A percentile compares a stretch with the other conserved stretches of the same genome.
Conservation (phyloP, 2,888 invertebrate species). For the Drosophila neonasuta region DNA sequence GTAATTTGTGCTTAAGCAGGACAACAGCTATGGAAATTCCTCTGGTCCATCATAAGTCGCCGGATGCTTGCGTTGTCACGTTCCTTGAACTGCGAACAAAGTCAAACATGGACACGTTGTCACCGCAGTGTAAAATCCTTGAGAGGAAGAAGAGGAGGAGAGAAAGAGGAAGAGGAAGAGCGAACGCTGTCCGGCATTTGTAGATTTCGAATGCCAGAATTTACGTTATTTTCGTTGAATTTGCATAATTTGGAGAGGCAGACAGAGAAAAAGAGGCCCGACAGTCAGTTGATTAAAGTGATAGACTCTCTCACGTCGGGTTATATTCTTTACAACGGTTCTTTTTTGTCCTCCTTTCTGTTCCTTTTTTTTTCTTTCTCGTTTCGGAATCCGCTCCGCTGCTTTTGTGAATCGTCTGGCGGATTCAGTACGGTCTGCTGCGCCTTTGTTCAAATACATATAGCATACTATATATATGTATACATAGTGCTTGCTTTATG, state of each 20-base stretch:
- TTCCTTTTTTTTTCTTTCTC: constrained; percentile 5
- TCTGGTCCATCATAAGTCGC: constrained; percentile 54
- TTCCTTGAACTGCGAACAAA: constrained; percentile 48
- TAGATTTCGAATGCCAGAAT: constrained; percentile 64
- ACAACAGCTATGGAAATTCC: not conserved
- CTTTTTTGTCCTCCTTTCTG: constrained; percentile 1
- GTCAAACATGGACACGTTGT: constrained; percentile 67
- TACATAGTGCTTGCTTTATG: not conserved
- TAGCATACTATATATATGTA: constrained; percentile 4
- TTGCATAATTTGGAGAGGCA: constrained; percentile 67
- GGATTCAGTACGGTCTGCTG: constrained; percentile 52
- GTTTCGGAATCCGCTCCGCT: constrained; percentile 25
- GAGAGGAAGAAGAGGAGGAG: not conserved
- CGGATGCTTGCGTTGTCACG: constrained; percentile 69
- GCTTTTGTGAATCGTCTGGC: constrained; percentile 56
- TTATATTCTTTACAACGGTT: constrained; percentile 12
- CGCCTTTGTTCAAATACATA: constrained; percentile 64
- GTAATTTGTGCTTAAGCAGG: constrained; percentile 26
- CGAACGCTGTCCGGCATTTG: constrained; percentile 43
- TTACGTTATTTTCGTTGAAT: constrained; percentile 72
- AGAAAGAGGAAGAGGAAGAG: not conserved
- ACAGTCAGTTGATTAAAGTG: constrained; percentile 72
- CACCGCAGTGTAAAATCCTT: constrained; percentile 46
- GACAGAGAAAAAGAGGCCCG: not conserved
- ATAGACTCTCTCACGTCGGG: constrained; percentile 62